Evolutionary conservation across 1,140 invertebrate genomes (phyloP).

Genomic region (Apis dorsata): DNA sequence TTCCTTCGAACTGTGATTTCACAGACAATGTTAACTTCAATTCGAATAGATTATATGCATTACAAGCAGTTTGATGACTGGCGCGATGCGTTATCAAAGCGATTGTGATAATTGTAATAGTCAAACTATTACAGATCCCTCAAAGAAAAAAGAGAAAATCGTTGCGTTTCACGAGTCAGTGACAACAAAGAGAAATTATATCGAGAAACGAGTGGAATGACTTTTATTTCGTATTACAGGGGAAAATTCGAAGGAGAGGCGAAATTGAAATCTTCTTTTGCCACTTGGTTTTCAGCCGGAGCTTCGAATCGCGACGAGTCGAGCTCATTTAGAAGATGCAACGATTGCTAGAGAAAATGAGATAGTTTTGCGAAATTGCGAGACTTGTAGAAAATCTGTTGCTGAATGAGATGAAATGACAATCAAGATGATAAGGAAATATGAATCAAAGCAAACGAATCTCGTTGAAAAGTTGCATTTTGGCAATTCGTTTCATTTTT

Average conservation of each 20-base stretch:
- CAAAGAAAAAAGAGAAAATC: not conserved
- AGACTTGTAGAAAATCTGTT: slow-evolving; percentile 1
- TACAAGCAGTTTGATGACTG: not conserved
- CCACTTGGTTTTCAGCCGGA: slow-evolving; percentile 25
- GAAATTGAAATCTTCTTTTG: slow-evolving; percentile 21
- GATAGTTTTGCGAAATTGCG: slow-evolving; percentile 36
- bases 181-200: not conserved
- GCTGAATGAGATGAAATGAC: slow-evolving; percentile 33
- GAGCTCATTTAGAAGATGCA: slow-evolving; percentile 18
- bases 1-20: not conserved
- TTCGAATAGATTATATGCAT: not conserved
- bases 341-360: slow-evolving; percentile 30
- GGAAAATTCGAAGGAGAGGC: slow-evolving; percentile 5
- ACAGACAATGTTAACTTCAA: not conserved
- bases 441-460: not conserved
- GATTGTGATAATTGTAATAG: too few relatives aligned
- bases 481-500: too few relatives aligned
- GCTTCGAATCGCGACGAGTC: slow-evolving; percentile 43
- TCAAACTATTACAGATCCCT: too few relatives aligned
- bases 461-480: not conserved
- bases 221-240: not conserved
- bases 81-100: not conserved
- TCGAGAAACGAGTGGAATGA: not conserved
- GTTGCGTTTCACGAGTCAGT: not conserved
- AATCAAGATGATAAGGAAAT: not conserved